A percentile compares a stretch with the other conserved stretches of the same genome.
phyloP scores from a whole-genome alignment of 2,888 invertebrate species.

The Leptopilina drosophilae region DNA sequence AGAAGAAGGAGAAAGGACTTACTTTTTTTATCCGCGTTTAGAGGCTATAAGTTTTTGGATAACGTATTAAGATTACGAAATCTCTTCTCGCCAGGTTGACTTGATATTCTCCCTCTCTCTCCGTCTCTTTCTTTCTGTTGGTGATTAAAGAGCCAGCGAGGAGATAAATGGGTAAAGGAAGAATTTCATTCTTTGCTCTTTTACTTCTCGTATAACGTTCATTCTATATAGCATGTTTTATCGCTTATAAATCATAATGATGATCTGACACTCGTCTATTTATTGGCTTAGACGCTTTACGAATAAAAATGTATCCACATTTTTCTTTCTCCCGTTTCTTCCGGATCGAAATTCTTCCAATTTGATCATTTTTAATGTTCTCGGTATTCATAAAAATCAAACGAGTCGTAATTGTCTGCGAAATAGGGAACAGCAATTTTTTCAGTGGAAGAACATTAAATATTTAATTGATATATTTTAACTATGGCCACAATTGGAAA shows the following conservation, averaged over 20 bases:
- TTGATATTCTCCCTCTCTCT: background rate
- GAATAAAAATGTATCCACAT: slow-evolving; percentile 17
- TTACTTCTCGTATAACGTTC: slow-evolving; percentile 34
- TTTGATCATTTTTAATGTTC: background rate
- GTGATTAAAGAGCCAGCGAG: slow-evolving; percentile 54
- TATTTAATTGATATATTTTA: too few species aligned
- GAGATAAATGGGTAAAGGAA: slow-evolving; percentile 60
- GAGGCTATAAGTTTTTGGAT: slow-evolving; percentile 46
- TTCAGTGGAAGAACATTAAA: too few species aligned
- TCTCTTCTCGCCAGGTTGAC: slow-evolving; percentile 22
- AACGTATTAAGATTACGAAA: slow-evolving; percentile 61
- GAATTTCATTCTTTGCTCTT: slow-evolving; percentile 57
- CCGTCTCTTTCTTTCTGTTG: background rate
- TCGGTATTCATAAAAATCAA: too few species aligned
- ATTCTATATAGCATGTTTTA: slow-evolving; percentile 13
- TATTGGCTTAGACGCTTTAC: slow-evolving; percentile 24
- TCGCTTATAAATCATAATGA: slow-evolving; percentile 31
- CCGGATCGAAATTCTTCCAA: slow-evolving; percentile 17
- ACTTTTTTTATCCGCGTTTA: too few species aligned
- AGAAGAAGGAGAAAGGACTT: too few species aligned
- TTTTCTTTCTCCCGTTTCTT: background rate
- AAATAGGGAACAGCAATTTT: too few species aligned
- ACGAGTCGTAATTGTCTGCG: too few species aligned
- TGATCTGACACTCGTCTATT: slow-evolving; percentile 20
- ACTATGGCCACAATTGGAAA: too few species aligned